Percentiles rank a stretch among this genome's conserved stretches.
Conservation (phyloP, 2,888 invertebrate species). For the Amblyjoppa fuscipennis region DNA sequence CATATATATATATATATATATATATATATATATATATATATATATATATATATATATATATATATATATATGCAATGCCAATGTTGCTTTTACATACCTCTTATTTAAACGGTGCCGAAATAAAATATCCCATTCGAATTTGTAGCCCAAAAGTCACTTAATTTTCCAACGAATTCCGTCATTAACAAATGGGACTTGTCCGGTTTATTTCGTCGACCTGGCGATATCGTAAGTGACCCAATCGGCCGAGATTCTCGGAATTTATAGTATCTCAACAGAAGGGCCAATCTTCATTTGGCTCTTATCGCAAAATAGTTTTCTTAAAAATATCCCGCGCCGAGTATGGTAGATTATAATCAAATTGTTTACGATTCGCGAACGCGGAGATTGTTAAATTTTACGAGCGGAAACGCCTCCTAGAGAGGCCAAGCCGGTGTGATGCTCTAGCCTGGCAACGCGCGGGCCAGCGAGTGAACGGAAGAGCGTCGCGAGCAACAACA, state of each 20-base stretch:
- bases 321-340: too few species aligned
- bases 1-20: not conserved
- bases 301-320: too few species aligned
- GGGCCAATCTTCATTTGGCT: too few species aligned
- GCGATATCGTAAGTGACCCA: not conserved
- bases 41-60: too few species aligned
- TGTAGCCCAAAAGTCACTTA: constrained; percentile 6
- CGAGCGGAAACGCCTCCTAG: constrained; percentile 10
- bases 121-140: constrained; percentile 70
- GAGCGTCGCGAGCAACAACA: constrained; percentile 57
- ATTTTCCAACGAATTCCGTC: too few species aligned
- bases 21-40: too few species aligned
- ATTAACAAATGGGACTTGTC: not conserved
- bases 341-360: too few species aligned
- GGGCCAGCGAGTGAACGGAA: constrained; percentile 60
- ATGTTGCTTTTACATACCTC: constrained; percentile 68
- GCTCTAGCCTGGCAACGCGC: constrained; percentile 55
- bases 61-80: not conserved
- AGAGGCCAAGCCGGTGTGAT: not conserved
- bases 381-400: not conserved
- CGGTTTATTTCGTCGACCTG: not conserved
- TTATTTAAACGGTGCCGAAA: constrained; percentile 61
- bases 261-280: not conserved
- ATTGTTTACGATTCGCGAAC: too few species aligned
- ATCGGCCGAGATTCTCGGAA: not conserved